phyloP scores from a whole-genome alignment of 2,113 vertebrate species.

The Nymphicus hollandicus region DNA sequence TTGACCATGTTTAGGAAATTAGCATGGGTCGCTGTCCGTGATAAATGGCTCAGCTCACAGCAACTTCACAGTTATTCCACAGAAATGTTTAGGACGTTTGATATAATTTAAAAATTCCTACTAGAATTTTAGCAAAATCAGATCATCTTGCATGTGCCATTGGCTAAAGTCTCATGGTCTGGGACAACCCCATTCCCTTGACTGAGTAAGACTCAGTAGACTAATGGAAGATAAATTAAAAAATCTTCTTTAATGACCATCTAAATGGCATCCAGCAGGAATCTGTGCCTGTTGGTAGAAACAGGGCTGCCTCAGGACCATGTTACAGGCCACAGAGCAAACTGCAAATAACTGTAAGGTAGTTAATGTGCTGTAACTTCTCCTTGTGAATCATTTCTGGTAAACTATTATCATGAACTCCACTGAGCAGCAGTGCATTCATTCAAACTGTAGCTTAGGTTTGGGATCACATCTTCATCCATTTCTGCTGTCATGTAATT shows the following conservation, averaged over 20 bases:
- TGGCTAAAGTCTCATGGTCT: not conserved
- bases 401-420: not conserved
- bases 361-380: not conserved
- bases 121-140: not conserved
- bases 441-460: not conserved
- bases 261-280: not conserved
- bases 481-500: accelerated
- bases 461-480: not conserved
- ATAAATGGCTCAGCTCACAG: not conserved
- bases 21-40: accelerated
- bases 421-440: not conserved
- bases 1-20: not conserved
- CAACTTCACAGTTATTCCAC: not conserved
- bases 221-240: not conserved
- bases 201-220: not conserved
- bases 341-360: not conserved
- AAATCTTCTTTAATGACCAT: not conserved
- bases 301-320: not conserved
- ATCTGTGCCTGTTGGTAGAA: not conserved
- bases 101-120: not conserved
- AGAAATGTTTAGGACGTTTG: not conserved
- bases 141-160: not conserved
- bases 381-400: not conserved
- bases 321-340: not conserved
- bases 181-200: not conserved